A percentile compares a stretch with the other conserved stretches of the same genome.
Evolutionary conservation across 2,888 invertebrate genomes (phyloP).

Genomic region (Celastrina argiolus): DNA sequence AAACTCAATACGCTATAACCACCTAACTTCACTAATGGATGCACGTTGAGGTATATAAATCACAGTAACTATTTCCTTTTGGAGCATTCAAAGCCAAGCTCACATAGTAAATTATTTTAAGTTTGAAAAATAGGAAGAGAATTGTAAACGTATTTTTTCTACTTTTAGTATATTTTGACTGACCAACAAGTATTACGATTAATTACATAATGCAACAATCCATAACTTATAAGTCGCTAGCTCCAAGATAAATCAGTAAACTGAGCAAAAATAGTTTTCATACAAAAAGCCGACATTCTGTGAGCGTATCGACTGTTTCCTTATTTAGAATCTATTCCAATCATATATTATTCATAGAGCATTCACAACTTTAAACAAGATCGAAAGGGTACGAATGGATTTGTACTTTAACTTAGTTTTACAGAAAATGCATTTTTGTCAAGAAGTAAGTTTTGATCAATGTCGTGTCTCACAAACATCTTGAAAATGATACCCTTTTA

Average conservation of each 20-base stretch:
- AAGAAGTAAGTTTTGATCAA: slow-evolving; percentile 43
- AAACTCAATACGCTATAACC: slow-evolving; percentile 31
- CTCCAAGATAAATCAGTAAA: too few relatives aligned
- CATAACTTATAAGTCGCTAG: too few relatives aligned
- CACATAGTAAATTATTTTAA: background rate
- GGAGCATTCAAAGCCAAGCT: background rate
- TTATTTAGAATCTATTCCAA: slow-evolving; percentile 4
- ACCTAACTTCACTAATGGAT: slow-evolving; percentile 10
- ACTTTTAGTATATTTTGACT: too few relatives aligned
- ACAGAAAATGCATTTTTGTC: slow-evolving; percentile 45
- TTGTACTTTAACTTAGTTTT: slow-evolving; percentile 25
- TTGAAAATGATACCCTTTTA: slow-evolving; percentile 39
- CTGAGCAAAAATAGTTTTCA: background rate
- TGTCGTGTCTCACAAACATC: slow-evolving; percentile 40
- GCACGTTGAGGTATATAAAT: background rate
- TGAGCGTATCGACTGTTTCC: background rate
- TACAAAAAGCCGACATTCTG: background rate
- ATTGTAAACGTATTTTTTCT: background rate
- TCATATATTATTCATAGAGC: slow-evolving; percentile 10
- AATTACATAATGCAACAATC: too few relatives aligned
- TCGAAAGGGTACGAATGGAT: slow-evolving; percentile 17
- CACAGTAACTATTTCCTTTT: background rate
- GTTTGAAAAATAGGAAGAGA: background rate
- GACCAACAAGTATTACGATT: too few relatives aligned
- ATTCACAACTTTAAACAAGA: slow-evolving; percentile 15